Conservation (phyloP, 2,797 vertebrate genomes). For the Tarsius wallacei region DNA sequence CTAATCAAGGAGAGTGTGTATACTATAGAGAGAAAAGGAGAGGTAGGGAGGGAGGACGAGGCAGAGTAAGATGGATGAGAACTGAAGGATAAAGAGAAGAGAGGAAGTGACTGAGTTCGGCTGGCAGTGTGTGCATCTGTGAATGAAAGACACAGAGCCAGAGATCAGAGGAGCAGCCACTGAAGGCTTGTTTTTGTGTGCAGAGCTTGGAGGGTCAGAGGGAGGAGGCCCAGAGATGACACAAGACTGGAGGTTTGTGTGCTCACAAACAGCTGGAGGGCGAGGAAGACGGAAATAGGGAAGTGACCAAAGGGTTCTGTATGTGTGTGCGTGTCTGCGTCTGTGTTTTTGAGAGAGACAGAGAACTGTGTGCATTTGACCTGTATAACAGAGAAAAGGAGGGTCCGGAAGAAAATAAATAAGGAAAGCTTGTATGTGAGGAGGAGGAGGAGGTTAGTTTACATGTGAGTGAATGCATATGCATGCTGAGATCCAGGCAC, state of each 20-base stretch:
- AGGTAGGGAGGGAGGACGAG: accelerated
- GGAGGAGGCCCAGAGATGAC: background rate
- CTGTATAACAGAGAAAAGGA: background rate
- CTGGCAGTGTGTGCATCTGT: background rate
- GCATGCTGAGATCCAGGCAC: background rate
- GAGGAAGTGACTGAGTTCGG: background rate
- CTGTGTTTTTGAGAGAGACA: background rate
- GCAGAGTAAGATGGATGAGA: background rate
- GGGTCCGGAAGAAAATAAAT: background rate
- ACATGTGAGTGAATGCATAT: too few species aligned
- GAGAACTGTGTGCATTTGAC: background rate
- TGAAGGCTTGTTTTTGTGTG: constrained; percentile 1
- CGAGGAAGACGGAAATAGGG: background rate
- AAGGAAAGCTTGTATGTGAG: background rate
- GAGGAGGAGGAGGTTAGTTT: background rate
- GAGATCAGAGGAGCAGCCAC: background rate
- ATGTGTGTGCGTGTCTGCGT: too few species aligned
- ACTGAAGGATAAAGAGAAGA: background rate
- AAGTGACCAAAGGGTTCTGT: background rate
- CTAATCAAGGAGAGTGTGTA: background rate
- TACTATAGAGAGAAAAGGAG: background rate
- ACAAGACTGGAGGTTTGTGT: constrained; percentile 26
- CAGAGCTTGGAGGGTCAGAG: background rate
- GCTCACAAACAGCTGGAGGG: background rate
- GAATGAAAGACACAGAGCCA: constrained; percentile 60